phyloP scores from a whole-genome alignment of 2,888 invertebrate genomes.

The Andricus curvator region DNA sequence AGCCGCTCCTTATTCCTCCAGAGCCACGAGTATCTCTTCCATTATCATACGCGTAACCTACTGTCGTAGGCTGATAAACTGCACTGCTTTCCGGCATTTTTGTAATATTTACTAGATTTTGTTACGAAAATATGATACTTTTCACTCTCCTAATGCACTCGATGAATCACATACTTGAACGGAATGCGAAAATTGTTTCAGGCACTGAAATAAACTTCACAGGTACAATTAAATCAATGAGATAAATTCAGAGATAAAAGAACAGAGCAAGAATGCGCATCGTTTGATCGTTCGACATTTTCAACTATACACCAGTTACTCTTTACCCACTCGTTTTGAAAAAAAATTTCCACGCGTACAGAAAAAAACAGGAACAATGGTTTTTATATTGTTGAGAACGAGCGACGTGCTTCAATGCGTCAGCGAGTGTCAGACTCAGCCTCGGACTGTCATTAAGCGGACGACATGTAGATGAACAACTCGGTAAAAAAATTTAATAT shows the following conservation, averaged over 20 bases:
- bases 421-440: too few species aligned
- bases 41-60: slow-evolving; percentile 74
- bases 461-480: too few species aligned
- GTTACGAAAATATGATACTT: background rate
- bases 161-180: slow-evolving; percentile 12
- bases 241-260: slow-evolving; percentile 24
- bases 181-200: slow-evolving; percentile 21
- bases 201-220: slow-evolving; percentile 14
- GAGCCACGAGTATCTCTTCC: slow-evolving; percentile 68
- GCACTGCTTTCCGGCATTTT: slow-evolving; percentile 75
- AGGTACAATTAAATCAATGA: slow-evolving; percentile 32
- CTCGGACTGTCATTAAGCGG: too few species aligned
- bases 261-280: background rate
- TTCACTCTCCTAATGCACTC: background rate
- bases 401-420: too few species aligned
- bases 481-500: too few species aligned
- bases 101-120: slow-evolving; percentile 5
- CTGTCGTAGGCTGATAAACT: slow-evolving; percentile 76
- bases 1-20: slow-evolving; percentile 67
- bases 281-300: background rate
- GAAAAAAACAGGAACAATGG: slow-evolving; percentile 8
- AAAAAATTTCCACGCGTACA: background rate
- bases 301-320: background rate
- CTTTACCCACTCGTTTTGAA: background rate
- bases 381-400: slow-evolving; percentile 18